Percentiles rank a stretch among this genome's conserved stretches.
phyloP scores from a whole-genome alignment of 2,888 invertebrate genomes.

The Agonum fuliginosum region DNA sequence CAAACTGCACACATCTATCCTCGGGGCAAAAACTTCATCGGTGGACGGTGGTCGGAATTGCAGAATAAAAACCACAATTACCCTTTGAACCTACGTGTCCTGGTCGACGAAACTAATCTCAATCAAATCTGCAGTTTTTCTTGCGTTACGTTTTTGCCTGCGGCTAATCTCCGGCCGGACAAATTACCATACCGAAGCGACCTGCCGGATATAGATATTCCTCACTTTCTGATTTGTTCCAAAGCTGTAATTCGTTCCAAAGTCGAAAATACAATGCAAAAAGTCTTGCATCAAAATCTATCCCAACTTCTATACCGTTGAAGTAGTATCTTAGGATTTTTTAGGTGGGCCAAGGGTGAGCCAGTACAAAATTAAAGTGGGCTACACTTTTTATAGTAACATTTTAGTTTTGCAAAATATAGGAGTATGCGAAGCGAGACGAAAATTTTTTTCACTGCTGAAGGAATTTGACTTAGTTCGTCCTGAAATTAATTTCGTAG shows the following conservation, averaged over 20 bases:
- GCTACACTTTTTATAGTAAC: too few relatives aligned
- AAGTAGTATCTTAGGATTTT: too few relatives aligned
- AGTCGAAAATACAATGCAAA: too few relatives aligned
- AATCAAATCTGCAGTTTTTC: constrained; percentile 44
- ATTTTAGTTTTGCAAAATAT: too few relatives aligned
- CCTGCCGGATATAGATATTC: background rate
- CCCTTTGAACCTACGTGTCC: constrained; percentile 41
- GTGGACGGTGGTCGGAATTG: constrained; percentile 34
- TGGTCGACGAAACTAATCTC: constrained; percentile 37
- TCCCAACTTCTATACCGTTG: too few relatives aligned
- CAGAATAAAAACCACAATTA: constrained; percentile 40
- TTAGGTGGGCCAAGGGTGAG: too few relatives aligned
- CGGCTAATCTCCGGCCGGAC: constrained; percentile 25
- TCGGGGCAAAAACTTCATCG: constrained; percentile 3
- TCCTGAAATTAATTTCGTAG: too few relatives aligned
- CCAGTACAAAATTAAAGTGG: too few relatives aligned
- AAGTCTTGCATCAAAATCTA: too few relatives aligned
- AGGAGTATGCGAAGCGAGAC: too few relatives aligned
- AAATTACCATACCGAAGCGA: constrained; percentile 20
- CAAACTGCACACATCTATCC: constrained; percentile 26
- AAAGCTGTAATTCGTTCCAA: background rate
- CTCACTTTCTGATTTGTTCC: background rate
- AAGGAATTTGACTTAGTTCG: too few relatives aligned
- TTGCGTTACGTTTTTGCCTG: constrained; percentile 15
- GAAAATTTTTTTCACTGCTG: too few relatives aligned